Conservation (phyloP, 2,113 vertebrate species). For the Mus pahari region DNA sequence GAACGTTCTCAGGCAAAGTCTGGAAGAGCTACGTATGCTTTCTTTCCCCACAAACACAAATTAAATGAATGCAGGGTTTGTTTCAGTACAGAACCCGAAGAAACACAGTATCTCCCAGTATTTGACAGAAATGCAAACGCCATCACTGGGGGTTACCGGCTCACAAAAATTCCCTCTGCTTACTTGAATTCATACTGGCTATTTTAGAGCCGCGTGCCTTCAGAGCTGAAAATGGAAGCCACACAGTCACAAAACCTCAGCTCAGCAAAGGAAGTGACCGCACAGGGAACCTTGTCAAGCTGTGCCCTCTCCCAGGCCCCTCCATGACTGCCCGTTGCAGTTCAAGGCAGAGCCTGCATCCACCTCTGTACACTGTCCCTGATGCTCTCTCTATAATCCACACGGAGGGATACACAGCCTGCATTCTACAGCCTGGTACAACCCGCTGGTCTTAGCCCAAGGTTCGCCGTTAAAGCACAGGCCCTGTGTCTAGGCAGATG, state of each 20-base stretch:
- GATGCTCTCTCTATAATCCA: neutral
- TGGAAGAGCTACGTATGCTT: neutral
- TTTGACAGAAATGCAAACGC: neutral
- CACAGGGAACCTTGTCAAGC: neutral
- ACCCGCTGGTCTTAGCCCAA: neutral
- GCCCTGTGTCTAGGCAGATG: neutral
- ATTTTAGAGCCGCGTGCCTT: neutral
- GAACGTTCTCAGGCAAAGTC: neutral
- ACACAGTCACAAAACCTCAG: neutral
- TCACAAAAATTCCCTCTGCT: neutral
- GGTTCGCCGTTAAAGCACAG: neutral
- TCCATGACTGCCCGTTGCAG: neutral
- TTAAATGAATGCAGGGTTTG: neutral
- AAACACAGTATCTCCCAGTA: neutral
- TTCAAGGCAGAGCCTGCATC: neutral
- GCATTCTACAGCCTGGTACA: neutral
- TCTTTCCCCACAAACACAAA: slow-evolving; percentile 14
- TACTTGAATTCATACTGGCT: neutral
- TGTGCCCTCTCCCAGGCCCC: too few relatives aligned
- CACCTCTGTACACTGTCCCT: neutral
- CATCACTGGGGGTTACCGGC: neutral
- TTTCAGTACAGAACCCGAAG: neutral
- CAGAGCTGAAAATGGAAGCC: neutral
- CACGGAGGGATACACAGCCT: neutral
- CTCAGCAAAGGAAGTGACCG: neutral